Base-by-base conservation (phyloP, 1,140 invertebrate species). In the Drosophila murphyi region DNA sequence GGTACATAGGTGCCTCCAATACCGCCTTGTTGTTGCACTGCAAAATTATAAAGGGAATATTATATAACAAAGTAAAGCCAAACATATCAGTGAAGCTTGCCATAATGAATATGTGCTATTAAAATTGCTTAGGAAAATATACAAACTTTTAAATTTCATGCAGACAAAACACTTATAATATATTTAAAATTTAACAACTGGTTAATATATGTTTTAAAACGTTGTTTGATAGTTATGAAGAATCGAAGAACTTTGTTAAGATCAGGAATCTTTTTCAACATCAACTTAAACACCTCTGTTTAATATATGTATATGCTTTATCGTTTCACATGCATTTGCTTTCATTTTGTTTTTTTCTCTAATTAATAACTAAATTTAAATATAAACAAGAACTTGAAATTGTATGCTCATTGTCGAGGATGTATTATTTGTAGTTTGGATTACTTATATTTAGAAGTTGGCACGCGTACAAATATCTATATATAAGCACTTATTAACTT, bases 1-100 rank as follows among this genome's bases (percentile, higher is more conserved):
- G 77, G 91, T 48, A 91, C 80, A 45, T 92, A 91, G 71, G 78
- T 70, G 59, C 83, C 90, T 68, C 86, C 90, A 39, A 86, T 70
- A 54, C 88, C 89, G 63, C 87, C 87, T 76, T 78, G 78, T 85
- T 91, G 80, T 90, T 92, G 86, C 71, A 92, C 90, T 92, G 79
- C 28, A 83, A 87, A 51, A 48, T 51, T 4, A 62, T 50, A 45
- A 65, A 54, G 34, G 32, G 0, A 55, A 57, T 1, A 34, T 5
- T 52, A 64, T 71, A 61, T 6, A 52, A 54, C 47, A 29, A 54
- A 45, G 12, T 20, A 56, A 34, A 62, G 7, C 7, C 48, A 48
- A 48, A 7, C 7, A 35, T 5, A 5, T 31, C 31, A 48, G 6
- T 34, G 43, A 45, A 35, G 43, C 57, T 43, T 5, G 57, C 31